Evolutionary conservation across 2,797 vertebrate species (phyloP).

Genomic region (Ciconia nigra): DNA sequence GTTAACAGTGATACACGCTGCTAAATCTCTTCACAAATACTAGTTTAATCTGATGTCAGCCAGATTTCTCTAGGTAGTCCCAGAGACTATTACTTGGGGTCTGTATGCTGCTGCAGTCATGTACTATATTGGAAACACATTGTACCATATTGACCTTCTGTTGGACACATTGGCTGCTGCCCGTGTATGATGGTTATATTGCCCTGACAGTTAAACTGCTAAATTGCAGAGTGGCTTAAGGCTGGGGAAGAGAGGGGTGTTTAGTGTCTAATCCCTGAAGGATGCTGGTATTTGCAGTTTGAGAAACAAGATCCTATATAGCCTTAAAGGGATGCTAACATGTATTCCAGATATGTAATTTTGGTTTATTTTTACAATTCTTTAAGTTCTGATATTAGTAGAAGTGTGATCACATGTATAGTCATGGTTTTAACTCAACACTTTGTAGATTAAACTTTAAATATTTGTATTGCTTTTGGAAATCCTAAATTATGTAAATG

Average conservation of each 20-base stretch:
- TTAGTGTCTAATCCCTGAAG: background rate
- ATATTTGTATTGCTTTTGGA: background rate
- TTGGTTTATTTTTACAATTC: background rate
- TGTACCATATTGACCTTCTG: background rate
- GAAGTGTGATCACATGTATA: background rate
- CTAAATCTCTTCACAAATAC: background rate
- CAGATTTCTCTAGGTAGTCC: background rate
- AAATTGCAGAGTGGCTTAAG: background rate
- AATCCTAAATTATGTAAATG: background rate
- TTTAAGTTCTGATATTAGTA: background rate
- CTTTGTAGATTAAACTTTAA: background rate
- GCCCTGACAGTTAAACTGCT: background rate
- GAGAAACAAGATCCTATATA: background rate
- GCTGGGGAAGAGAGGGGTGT: background rate
- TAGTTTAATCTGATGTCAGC: background rate
- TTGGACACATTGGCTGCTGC: background rate
- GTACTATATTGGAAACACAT: accelerated
- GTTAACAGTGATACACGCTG: background rate
- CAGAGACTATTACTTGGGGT: background rate
- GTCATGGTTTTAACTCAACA: background rate
- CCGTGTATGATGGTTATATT: background rate
- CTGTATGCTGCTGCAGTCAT: background rate
- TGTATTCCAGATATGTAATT: background rate
- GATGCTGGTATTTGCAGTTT: background rate
- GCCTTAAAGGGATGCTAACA: background rate